Base-by-base conservation (phyloP, 2,797 vertebrate genomes). In the Meda fulgida region DNA sequence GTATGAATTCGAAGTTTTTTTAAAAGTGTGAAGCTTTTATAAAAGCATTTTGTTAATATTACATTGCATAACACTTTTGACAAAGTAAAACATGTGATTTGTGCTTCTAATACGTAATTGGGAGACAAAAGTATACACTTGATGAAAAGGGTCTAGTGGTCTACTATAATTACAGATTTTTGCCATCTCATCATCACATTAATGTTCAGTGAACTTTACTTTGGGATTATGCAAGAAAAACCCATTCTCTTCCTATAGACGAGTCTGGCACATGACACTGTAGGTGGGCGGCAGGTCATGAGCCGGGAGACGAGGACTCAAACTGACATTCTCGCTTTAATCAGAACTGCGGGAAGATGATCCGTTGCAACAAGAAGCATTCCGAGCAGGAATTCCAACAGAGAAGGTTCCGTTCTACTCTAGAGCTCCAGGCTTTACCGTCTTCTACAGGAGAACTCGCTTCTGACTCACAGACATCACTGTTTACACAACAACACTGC, bases 311-410 rank as follows among this genome's bases (percentile, higher is more conserved):
- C 40, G 46, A n/a, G 60, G 58, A 88, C 81, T 88, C 58, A 38
- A 83, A 72, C 48, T 65, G 89, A 88, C 84, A 63, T 46, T 36
- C 73, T 85, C 67, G 16, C 81, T 89, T 90, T 88, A 80, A 89
- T 90, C 88, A 87, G 60, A 77, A 70, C 81, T 71, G 34, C 71
- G 53, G 82, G 73, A 87, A 75, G 78, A 86, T 84, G 85, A 91
- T 87, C 80, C 73, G 66, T 71, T 86, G 70, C 73, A 88, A 86
- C 87, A 85, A 77, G 66, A 60, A 86, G 80, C 72, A 55, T 88
- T 88, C 71, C 38, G 36, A 85, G 58, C 60, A 51, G 34, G 55
- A 82, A 63, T 53, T 85, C 80, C 77, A 48, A 60, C 36, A 78
- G 79, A 63, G 73, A 63, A 67, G 63, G 31, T 76, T 73, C 31